Conservation (phyloP, 2,113 vertebrate species). For the Ibidorhyncha struthersii region DNA sequence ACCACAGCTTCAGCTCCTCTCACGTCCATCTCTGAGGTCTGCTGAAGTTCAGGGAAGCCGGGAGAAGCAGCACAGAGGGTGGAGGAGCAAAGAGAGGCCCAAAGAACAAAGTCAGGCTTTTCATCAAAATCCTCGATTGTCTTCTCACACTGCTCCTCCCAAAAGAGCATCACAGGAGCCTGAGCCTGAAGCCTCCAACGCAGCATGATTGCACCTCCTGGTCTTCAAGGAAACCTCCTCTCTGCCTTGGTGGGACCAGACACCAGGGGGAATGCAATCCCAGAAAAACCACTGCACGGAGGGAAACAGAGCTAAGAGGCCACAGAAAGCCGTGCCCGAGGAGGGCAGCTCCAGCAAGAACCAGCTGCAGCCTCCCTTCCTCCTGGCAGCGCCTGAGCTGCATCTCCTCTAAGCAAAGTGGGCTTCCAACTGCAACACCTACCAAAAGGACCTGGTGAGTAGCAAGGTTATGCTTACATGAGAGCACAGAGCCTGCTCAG, state of each 20-base stretch:
- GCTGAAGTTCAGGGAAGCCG: neutral
- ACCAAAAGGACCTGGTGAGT: neutral
- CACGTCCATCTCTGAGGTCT: neutral
- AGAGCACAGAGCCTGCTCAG: neutral
- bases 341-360: neutral
- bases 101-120: neutral
- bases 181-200: neutral
- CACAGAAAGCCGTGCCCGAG: neutral
- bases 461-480: neutral
- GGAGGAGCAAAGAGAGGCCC: neutral
- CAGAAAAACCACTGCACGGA: fast-evolving
- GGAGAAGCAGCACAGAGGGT: neutral
- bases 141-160: neutral
- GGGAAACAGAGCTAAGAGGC: neutral
- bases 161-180: neutral
- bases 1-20: neutral
- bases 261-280: neutral
- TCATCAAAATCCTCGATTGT: neutral
- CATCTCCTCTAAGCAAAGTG: neutral
- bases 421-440: neutral
- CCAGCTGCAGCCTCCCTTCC: neutral
- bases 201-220: neutral
- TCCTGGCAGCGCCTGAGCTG: neutral
- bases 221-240: neutral
- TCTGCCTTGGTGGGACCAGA: neutral